These are phyloP conservation scores for Adelges cooleyi DNA, from an alignment of 1,140 invertebrate species.

Conservation along the genomic window DNA sequence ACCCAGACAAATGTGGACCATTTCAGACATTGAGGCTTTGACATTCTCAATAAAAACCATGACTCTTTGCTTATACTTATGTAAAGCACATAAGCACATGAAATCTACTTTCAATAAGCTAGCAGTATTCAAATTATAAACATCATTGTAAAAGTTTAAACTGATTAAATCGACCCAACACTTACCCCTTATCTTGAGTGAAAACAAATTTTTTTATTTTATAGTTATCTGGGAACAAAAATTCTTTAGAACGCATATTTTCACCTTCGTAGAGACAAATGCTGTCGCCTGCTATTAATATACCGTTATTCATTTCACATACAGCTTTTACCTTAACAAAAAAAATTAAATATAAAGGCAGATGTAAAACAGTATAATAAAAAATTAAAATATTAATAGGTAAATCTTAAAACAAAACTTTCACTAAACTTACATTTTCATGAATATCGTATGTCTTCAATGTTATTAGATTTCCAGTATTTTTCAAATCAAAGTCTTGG, in stretches of 20 bases:
- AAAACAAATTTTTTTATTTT: slow-evolving; percentile 28
- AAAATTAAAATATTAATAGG: too few relatives aligned
- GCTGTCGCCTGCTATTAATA: slow-evolving; percentile 14
- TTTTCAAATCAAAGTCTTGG: not conserved
- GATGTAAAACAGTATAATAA: not conserved
- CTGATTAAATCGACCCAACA: not conserved
- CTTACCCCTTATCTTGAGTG: slow-evolving; percentile 22
- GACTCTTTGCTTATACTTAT: too few relatives aligned
- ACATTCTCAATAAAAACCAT: too few relatives aligned
- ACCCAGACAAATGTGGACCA: too few relatives aligned
- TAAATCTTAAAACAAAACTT: too few relatives aligned
- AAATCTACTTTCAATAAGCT: too few relatives aligned
- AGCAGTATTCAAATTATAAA: too few relatives aligned
- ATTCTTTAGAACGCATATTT: slow-evolving; percentile 19
- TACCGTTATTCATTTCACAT: not conserved
- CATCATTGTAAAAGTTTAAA: too few relatives aligned
- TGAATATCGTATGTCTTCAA: slow-evolving; percentile 19
- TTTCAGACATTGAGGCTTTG: too few relatives aligned
- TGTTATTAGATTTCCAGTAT: not conserved
- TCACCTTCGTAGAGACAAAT: slow-evolving; percentile 20
- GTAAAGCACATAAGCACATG: too few relatives aligned
- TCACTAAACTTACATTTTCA: slow-evolving; percentile 12
- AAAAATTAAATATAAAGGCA: not conserved
- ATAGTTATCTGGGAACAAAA: slow-evolving; percentile 6
- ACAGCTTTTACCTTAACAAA: slow-evolving; percentile 5